Conservation (phyloP, 2,888 invertebrate species). For the Drosophila robusta region DNA sequence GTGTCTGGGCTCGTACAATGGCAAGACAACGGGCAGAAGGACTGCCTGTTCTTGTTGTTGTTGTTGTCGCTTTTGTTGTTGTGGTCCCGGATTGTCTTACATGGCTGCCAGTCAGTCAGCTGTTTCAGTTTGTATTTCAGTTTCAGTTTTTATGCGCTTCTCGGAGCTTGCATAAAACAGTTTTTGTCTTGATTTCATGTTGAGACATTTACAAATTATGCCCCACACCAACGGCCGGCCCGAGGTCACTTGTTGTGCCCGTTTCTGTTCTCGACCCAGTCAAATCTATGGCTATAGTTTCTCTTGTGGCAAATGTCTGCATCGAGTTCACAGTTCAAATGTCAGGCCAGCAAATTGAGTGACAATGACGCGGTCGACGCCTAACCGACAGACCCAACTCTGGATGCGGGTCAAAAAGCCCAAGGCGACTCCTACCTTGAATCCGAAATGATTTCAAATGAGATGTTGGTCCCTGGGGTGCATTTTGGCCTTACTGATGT, state of each 20-base stretch:
- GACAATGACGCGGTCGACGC: slow-evolving; percentile 64
- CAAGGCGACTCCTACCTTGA: slow-evolving; percentile 23
- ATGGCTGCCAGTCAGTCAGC: slow-evolving; percentile 47
- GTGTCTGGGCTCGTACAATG: slow-evolving; percentile 40
- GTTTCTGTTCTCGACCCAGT: slow-evolving; percentile 17
- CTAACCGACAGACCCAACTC: slow-evolving; percentile 15
- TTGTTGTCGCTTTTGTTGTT: not conserved
- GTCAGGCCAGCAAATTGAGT: slow-evolving; percentile 59
- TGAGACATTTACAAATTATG: slow-evolving; percentile 76
- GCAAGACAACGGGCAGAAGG: slow-evolving; percentile 2
- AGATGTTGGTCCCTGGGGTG: slow-evolving; percentile 7
- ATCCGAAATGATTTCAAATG: slow-evolving; percentile 15
- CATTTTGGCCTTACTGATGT: slow-evolving; percentile 1
- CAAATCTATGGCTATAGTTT: slow-evolving; percentile 40
- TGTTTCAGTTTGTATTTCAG: slow-evolving; percentile 26
- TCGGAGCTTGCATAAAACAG: slow-evolving; percentile 19
- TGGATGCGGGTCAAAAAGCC: slow-evolving; percentile 28
- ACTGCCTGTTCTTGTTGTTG: slow-evolving; percentile 7
- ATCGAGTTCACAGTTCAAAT: slow-evolving; percentile 66
- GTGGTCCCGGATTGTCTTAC: slow-evolving; percentile 23
- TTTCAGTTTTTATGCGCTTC: slow-evolving; percentile 37
- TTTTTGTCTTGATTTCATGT: slow-evolving; percentile 69
- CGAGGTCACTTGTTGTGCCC: slow-evolving; percentile 26
- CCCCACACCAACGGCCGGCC: slow-evolving; percentile 33
- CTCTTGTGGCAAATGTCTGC: slow-evolving; percentile 32